Percentiles rank a stretch among this genome's conserved stretches.
Conservation (phyloP, 2,888 invertebrate species). For the Carpatolechia fugitivella region DNA sequence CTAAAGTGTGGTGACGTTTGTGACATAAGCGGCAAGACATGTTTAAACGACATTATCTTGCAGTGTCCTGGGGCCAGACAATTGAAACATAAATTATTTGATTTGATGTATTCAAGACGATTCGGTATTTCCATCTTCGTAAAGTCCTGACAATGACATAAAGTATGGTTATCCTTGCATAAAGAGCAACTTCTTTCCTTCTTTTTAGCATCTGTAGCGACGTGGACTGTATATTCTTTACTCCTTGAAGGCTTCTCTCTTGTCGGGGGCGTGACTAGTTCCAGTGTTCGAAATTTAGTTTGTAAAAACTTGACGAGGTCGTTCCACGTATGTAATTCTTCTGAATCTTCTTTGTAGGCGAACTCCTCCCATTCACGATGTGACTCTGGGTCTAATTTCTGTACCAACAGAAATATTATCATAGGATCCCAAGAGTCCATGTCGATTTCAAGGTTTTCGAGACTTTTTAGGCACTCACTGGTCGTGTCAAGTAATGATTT, state of each 20-base stretch:
- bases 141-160: conserved; percentile 24
- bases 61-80: conserved; percentile 21
- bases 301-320: background rate
- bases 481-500: conserved; percentile 20
- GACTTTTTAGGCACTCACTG: conserved; percentile 15
- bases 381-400: conserved; percentile 16
- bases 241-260: background rate
- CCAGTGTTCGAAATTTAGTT: background rate
- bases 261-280: background rate
- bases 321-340: background rate
- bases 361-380: conserved; percentile 14
- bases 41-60: conserved; percentile 16
- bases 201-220: background rate
- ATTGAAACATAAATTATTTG: conserved; percentile 22
- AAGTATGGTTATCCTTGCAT: conserved; percentile 19
- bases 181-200: background rate
- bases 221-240: conserved; percentile 1
- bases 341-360: background rate
- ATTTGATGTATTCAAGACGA: conserved; percentile 17
- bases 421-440: conserved; percentile 21
- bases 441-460: no score
- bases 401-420: no score
- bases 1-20: conserved; percentile 21
- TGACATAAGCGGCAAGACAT: conserved; percentile 20
- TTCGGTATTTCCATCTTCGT: conserved; percentile 13